Evolutionary conservation across 2,888 invertebrate genomes (phyloP).

Genomic region (Arrhopalites spinosus): DNA sequence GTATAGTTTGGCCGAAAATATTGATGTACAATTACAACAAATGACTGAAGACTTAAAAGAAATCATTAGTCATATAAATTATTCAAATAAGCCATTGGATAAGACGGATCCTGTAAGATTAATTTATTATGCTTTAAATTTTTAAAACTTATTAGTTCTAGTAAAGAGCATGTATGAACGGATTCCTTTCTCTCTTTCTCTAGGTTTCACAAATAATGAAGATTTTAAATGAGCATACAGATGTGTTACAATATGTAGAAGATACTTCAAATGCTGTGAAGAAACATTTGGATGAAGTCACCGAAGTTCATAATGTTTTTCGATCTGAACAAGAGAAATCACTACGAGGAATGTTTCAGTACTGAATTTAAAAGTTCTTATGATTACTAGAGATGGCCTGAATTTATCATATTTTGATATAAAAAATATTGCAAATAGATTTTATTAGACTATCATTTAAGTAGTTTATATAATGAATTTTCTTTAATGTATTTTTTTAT

Average conservation of each 20-base stretch:
- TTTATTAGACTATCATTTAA: neutral
- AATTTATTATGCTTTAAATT: neutral
- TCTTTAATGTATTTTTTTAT: neutral
- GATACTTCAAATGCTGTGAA: conserved; percentile 78
- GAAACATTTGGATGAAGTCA: conserved; percentile 79
- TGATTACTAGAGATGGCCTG: neutral
- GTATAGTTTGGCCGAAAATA: conserved; percentile 84
- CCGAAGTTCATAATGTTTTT: conserved; percentile 70
- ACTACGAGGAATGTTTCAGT: conserved; percentile 69
- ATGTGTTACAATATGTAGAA: conserved; percentile 93
- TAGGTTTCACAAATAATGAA: conserved; percentile 89
- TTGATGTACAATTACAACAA: conserved; percentile 88
- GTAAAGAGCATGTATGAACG: no score
- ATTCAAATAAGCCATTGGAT: conserved; percentile 81
- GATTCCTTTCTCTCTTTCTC: conserved; percentile 56
- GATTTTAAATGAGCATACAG: conserved; percentile 95
- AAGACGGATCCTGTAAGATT: conserved; percentile 79
- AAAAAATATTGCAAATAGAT: neutral
- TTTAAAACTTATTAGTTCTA: no score
- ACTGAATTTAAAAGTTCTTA: conserved; percentile 25
- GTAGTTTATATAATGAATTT: neutral
- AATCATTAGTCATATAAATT: conserved; percentile 91
- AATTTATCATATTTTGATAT: neutral
- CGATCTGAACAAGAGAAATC: conserved; percentile 75
- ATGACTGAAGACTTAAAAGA: conserved; percentile 95